These are phyloP conservation scores for Agrotis ipsilon DNA, from an alignment of 2,888 invertebrate species.

Conservation along the genomic window DNA sequence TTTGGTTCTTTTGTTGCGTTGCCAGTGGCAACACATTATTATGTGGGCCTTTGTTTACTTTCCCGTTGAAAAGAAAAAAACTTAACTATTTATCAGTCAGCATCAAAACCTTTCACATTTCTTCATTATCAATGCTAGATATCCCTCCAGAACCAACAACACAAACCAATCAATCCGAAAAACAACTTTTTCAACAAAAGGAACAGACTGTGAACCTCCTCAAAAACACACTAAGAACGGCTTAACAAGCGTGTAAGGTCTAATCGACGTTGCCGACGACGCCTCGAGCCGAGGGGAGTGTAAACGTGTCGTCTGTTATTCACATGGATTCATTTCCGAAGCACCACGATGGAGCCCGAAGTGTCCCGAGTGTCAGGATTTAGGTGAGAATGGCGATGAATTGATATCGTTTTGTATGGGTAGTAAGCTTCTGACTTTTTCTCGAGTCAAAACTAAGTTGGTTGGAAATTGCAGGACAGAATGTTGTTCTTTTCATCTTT, in stretches of 20 bases:
- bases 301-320: constrained; percentile 50
- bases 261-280: constrained; percentile 46
- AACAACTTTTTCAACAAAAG: constrained; percentile 37
- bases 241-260: constrained; percentile 57
- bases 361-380: constrained; percentile 3
- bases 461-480: neutral
- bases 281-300: constrained; percentile 37
- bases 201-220: constrained; percentile 14
- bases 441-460: no score
- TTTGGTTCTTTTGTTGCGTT: no score
- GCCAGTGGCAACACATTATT: no score
- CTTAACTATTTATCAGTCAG: no score
- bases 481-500: neutral
- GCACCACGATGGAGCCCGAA: constrained; percentile 25
- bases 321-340: constrained; percentile 56
- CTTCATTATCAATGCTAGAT: neutral
- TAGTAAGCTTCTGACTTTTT: neutral
- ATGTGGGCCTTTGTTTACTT: no score
- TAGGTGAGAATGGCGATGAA: neutral
- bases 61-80: no score
- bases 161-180: constrained; percentile 28
- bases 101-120: neutral
- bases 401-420: neutral
- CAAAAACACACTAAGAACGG: constrained; percentile 48
- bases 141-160: neutral